Evolutionary conservation across 2,113 vertebrate genomes (phyloP).

Genomic region (Anhinga anhinga): DNA sequence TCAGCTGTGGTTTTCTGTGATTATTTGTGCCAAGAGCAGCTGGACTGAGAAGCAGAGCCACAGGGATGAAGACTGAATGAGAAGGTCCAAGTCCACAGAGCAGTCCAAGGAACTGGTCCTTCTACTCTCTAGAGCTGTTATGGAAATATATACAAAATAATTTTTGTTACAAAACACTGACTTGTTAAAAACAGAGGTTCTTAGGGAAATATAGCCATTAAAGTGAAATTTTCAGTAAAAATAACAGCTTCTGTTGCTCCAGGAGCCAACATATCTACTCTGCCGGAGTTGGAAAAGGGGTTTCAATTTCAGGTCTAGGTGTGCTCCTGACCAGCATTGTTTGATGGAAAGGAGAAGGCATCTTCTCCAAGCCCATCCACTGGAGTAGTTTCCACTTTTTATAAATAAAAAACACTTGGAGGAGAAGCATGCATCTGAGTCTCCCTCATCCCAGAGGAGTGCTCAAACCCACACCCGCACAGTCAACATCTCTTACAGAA

Average conservation of each 20-base stretch:
- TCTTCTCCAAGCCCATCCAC: neutral
- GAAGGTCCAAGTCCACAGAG: neutral
- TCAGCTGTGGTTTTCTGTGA: neutral
- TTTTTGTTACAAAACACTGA: neutral
- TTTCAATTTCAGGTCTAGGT: neutral
- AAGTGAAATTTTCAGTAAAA: neutral
- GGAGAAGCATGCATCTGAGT: neutral
- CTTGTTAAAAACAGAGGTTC: neutral
- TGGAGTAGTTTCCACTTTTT: neutral
- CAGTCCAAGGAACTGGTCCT: neutral
- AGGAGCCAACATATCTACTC: neutral
- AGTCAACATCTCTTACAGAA: neutral
- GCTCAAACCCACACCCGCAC: neutral
- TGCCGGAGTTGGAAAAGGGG: neutral
- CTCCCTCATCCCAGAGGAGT: neutral
- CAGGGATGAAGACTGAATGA: neutral
- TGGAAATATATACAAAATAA: neutral
- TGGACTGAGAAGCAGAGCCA: neutral
- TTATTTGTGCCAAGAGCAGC: neutral
- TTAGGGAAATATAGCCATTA: neutral
- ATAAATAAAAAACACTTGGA: neutral
- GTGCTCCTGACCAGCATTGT: fast-evolving
- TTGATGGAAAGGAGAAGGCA: neutral
- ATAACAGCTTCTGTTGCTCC: neutral
- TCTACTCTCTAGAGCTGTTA: neutral